These are phyloP conservation scores for Macrobrachium rosenbergii DNA, from an alignment of 1,140 invertebrate species.

Conservation along the genomic window DNA sequence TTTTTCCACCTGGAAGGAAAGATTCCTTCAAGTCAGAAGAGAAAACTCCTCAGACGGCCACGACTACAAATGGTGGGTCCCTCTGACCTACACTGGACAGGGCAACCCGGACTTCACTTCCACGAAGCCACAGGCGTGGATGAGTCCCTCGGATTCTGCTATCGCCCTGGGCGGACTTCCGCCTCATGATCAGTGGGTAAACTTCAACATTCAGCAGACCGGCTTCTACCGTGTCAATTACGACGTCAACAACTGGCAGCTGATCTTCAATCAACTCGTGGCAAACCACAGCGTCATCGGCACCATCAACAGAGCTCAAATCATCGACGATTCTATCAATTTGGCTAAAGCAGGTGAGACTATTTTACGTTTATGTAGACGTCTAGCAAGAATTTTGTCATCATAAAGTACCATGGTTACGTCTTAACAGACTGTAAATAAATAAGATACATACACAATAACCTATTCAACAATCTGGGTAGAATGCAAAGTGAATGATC, in stretches of 20 bases:
- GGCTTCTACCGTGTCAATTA: constrained; percentile 84
- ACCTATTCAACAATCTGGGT: too few relatives aligned
- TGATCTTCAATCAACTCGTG: constrained; percentile 73
- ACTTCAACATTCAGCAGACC: constrained; percentile 57
- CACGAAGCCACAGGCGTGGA: constrained; percentile 80
- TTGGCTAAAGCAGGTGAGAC: constrained; percentile 75
- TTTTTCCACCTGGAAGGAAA: neutral
- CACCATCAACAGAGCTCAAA: constrained; percentile 50
- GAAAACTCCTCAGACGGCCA: constrained; percentile 11
- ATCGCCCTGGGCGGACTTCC: constrained; percentile 39
- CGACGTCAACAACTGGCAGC: constrained; percentile 77
- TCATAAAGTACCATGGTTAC: neutral
- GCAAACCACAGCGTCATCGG: constrained; percentile 68
- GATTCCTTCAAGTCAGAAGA: constrained; percentile 22
- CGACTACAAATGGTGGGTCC: constrained; percentile 74
- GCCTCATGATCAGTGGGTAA: constrained; percentile 48
- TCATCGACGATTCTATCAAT: constrained; percentile 84
- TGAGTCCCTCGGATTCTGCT: constrained; percentile 25
- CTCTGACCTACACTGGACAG: constrained; percentile 78
- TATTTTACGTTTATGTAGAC: too few relatives aligned
- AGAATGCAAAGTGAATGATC: too few relatives aligned
- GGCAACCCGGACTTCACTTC: constrained; percentile 76
- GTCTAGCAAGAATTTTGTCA: neutral
- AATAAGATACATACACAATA: too few relatives aligned
- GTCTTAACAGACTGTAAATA: neutral